Conservation (phyloP, 2,113 vertebrate genomes). For the Perognathus longimembris region DNA sequence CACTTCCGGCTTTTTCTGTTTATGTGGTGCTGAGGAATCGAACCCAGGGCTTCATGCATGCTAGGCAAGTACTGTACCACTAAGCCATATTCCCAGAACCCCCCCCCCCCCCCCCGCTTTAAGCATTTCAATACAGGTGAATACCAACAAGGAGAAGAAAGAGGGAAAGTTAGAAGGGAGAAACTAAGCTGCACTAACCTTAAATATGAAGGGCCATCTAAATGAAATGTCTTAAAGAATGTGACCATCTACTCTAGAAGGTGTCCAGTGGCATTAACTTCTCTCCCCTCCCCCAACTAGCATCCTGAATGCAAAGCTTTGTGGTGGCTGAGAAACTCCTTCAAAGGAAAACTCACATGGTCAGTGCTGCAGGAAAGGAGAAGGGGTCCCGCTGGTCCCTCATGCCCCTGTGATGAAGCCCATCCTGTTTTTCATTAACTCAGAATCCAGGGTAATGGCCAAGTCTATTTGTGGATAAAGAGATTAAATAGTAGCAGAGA, state of each 20-base stretch:
- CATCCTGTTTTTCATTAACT: constrained; percentile 15
- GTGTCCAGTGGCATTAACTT: not conserved
- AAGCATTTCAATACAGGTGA: not conserved
- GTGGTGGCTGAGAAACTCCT: not conserved
- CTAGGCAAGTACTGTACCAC: too few species aligned
- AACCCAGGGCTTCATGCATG: too few species aligned
- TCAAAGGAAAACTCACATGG: not conserved
- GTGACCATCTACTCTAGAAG: not conserved
- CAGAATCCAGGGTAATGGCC: not conserved
- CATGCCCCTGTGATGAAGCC: not conserved
- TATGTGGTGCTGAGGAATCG: too few species aligned
- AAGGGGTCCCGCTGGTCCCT: not conserved
- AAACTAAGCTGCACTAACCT: not conserved
- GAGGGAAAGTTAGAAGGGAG: not conserved
- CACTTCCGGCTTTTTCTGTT: too few species aligned
- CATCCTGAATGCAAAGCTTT: not conserved
- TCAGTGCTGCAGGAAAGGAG: not conserved
- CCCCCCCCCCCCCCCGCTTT: too few species aligned
- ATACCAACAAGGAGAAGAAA: not conserved
- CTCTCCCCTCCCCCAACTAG: not conserved
- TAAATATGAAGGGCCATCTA: not conserved
- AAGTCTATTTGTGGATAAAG: not conserved
- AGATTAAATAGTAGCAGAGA: not conserved
- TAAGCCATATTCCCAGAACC: too few species aligned
- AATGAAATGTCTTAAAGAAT: not conserved